These are phyloP conservation scores for Trimorus sp. DNA, from an alignment of 2,888 invertebrate genomes.

Conservation along the genomic window DNA sequence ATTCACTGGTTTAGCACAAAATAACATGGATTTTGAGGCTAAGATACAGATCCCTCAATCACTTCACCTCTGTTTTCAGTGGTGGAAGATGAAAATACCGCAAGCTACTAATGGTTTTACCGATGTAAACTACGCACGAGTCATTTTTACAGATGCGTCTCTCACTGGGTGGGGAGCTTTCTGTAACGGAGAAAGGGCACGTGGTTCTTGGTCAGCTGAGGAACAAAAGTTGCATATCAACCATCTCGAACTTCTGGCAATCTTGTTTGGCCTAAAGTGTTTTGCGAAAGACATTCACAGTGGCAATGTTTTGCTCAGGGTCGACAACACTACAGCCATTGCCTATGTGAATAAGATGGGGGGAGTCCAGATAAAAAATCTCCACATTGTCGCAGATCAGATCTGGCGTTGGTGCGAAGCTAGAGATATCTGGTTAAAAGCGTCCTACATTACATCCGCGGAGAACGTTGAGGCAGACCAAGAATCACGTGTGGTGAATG, in stretches of 20 bases:
- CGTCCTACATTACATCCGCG: constrained; percentile 73
- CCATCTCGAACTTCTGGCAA: constrained; percentile 54
- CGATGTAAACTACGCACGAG: constrained; percentile 6
- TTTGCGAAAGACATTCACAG: constrained; percentile 14
- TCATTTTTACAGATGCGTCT: constrained; percentile 10
- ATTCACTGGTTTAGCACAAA: background rate
- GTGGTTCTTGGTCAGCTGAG: constrained; percentile 7
- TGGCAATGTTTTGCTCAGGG: constrained; percentile 59
- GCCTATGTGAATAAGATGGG: constrained; percentile 10
- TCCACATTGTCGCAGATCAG: constrained; percentile 57
- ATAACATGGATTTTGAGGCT: background rate
- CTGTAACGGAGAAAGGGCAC: constrained; percentile 1
- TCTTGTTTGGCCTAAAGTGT: constrained; percentile 21
- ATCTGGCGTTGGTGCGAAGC: constrained; percentile 65
- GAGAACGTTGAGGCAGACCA: constrained; percentile 69
- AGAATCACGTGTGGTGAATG: constrained; percentile 38
- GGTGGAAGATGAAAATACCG: background rate
- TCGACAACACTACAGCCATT: constrained; percentile 44
- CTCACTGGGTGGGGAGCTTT: background rate
- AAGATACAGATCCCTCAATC: background rate
- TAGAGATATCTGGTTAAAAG: constrained; percentile 64
- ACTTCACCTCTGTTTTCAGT: background rate
- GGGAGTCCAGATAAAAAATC: constrained; percentile 37
- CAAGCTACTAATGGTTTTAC: background rate
- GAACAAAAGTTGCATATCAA: background rate